Conservation (phyloP, 2,888 invertebrate species). For the Campaea margaritaria region DNA sequence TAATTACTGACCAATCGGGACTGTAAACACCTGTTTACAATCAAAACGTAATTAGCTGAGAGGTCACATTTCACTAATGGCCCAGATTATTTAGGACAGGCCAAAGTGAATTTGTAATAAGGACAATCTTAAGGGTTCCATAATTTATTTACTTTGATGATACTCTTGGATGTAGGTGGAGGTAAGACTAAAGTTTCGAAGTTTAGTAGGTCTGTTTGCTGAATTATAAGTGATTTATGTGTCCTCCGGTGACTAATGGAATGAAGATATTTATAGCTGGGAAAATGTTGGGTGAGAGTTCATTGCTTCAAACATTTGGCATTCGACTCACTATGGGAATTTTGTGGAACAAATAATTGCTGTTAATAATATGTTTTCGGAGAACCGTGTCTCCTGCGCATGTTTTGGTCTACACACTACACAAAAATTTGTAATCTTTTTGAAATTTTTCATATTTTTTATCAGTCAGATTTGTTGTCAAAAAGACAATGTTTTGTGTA, state of each 20-base stretch:
- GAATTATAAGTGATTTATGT: constrained; percentile 37
- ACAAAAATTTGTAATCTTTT: too few relatives aligned
- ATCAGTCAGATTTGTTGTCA: too few relatives aligned
- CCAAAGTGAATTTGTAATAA: constrained; percentile 79
- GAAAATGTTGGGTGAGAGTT: constrained; percentile 3
- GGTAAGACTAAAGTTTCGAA: constrained; percentile 46
- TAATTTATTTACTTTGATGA: constrained; percentile 70
- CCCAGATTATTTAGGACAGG: constrained; percentile 61
- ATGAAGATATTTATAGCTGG: constrained; percentile 19
- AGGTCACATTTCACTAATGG: constrained; percentile 68
- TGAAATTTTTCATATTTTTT: too few relatives aligned
- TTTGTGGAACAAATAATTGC: too few relatives aligned
- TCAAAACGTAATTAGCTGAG: constrained; percentile 72
- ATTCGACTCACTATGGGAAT: too few relatives aligned
- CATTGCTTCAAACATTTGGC: neutral
- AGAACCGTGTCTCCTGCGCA: too few relatives aligned
- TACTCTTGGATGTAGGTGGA: constrained; percentile 41
- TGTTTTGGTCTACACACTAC: too few relatives aligned
- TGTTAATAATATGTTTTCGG: too few relatives aligned
- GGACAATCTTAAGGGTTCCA: constrained; percentile 64
- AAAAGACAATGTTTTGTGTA: too few relatives aligned
- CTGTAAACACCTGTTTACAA: constrained; percentile 71
- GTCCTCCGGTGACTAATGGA: constrained; percentile 28
- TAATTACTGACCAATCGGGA: constrained; percentile 61
- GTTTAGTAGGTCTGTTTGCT: constrained; percentile 47